A percentile compares a stretch with the other conserved stretches of the same genome.
Conservation (phyloP, 2,888 invertebrate species). For the Platerodrilus igneus region DNA sequence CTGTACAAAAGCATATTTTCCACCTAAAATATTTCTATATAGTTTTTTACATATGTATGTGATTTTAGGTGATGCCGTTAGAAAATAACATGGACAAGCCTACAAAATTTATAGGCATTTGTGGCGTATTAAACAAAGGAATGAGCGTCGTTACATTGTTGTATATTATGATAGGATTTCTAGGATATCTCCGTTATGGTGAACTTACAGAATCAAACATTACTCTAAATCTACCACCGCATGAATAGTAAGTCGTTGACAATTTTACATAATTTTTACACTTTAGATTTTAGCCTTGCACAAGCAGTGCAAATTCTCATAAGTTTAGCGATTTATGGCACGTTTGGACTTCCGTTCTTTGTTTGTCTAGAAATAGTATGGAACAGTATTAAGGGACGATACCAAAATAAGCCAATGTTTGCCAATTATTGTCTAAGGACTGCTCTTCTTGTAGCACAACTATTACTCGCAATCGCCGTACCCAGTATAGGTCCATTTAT, state of each 20-base stretch:
- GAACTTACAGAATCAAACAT: conserved; percentile 67
- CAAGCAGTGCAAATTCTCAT: conserved; percentile 83
- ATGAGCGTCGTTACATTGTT: conserved; percentile 85
- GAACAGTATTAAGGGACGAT: conserved; percentile 69
- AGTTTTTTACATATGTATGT: no score
- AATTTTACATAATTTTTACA: no score
- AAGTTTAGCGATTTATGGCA: conserved; percentile 85
- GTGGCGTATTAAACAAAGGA: conserved; percentile 85
- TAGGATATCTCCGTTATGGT: conserved; percentile 82
- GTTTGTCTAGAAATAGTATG: conserved; percentile 92
- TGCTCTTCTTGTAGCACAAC: conserved; percentile 61
- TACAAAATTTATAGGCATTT: conserved; percentile 71
- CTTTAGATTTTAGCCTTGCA: conserved; percentile 73
- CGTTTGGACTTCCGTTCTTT: conserved; percentile 96
- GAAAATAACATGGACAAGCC: conserved; percentile 92
- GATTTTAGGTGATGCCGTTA: conserved; percentile 86
- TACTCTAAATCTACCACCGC: conserved; percentile 73
- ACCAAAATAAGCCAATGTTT: conserved; percentile 60
- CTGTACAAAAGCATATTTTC: no score
- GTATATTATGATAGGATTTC: conserved; percentile 87
- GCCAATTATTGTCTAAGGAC: conserved; percentile 73
- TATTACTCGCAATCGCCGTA: conserved; percentile 75
- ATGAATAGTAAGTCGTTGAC: conserved; percentile 56
- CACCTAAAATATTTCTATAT: no score
- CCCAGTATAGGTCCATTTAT: conserved; percentile 87